Evolutionary conservation across 2,797 vertebrate species (phyloP).

Genomic region (Steatocranus sp.): DNA sequence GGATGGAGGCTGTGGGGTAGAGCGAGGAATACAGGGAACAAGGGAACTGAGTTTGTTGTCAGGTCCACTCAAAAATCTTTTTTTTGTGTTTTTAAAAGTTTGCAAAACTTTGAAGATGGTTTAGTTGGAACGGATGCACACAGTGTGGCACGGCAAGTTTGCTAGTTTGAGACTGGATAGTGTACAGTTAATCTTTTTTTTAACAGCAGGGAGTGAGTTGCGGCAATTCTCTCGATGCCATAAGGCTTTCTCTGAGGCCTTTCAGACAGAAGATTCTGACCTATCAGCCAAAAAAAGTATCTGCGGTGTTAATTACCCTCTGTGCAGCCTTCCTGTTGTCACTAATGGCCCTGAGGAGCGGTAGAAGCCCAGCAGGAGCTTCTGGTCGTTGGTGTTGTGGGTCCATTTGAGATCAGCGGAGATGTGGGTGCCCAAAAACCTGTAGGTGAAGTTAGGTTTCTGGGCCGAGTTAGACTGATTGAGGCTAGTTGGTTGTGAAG

Average conservation of each 20-base stretch:
- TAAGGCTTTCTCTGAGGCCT: neutral
- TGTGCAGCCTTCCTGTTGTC: neutral
- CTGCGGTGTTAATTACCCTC: neutral
- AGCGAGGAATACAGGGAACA: neutral
- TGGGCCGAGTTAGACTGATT: neutral
- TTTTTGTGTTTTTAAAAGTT: neutral
- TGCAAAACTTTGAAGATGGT: neutral
- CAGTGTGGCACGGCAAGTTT: neutral
- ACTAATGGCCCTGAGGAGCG: neutral
- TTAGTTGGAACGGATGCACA: neutral
- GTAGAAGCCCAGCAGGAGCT: neutral
- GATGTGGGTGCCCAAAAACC: neutral
- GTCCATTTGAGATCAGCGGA: neutral
- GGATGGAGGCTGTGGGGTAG: constrained; percentile 20
- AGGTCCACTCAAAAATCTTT: neutral
- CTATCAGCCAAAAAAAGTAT: neutral
- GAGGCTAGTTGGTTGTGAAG: neutral
- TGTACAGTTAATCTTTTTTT: neutral
- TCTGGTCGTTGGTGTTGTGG: neutral
- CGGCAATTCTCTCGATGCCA: neutral
- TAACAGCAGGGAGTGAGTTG: neutral
- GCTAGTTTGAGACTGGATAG: neutral
- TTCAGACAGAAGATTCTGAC: neutral
- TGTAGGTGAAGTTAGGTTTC: neutral
- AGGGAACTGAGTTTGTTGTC: neutral